Evolutionary conservation across 2,113 vertebrate species (phyloP).

Genomic region (Marmota flaviventris): DNA sequence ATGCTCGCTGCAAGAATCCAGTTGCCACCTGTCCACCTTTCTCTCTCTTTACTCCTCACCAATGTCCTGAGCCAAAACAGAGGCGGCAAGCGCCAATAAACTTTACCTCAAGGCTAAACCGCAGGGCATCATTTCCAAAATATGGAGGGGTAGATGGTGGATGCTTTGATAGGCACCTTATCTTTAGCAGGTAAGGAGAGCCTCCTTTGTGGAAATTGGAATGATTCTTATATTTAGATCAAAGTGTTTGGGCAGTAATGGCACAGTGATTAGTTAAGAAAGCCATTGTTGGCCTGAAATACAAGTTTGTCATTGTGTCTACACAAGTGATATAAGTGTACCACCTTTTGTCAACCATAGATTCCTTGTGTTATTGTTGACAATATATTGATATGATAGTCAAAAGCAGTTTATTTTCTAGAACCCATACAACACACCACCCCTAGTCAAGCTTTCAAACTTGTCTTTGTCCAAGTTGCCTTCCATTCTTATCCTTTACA

Average conservation of each 20-base stretch:
- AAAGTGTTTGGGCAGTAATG: not conserved
- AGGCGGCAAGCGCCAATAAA: conserved; percentile 97
- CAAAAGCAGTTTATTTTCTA: not conserved
- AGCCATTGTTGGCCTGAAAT: conserved; percentile 47
- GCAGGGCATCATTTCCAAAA: conserved; percentile 97
- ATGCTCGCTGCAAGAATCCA: conserved; percentile 99
- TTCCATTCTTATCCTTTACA: not conserved
- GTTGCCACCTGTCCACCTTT: conserved; percentile 99
- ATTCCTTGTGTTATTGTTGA: not conserved
- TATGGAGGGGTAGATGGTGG: conserved; percentile 98
- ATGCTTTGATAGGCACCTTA: conserved; percentile 99
- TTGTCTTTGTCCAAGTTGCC: not conserved
- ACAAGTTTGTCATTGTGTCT: not conserved
- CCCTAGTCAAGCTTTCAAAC: not conserved
- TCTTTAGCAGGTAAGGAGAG: conserved; percentile 96
- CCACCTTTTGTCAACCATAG: not conserved
- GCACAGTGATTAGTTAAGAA: not conserved
- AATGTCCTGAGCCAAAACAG: conserved; percentile 99
- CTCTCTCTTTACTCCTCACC: conserved; percentile 99
- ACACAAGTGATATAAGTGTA: not conserved
- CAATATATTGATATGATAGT: not conserved
- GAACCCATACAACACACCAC: not conserved
- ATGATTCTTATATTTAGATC: conserved; percentile 31
- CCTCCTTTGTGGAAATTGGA: conserved; percentile 45
- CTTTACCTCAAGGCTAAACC: conserved; percentile 97